phyloP scores from a whole-genome alignment of 2,888 invertebrate genomes.

The Sisyra terminalis region DNA sequence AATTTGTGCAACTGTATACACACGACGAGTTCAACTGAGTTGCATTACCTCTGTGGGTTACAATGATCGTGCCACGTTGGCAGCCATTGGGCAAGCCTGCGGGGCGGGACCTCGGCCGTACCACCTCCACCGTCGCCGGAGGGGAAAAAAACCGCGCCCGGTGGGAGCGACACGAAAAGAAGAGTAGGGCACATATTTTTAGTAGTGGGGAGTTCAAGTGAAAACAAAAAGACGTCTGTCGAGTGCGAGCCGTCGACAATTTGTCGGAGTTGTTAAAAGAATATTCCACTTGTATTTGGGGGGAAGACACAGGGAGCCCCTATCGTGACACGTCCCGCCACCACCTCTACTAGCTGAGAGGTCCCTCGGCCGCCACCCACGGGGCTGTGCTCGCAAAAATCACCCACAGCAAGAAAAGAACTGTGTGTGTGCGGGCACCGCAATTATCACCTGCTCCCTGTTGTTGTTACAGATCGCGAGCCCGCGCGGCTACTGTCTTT shows the following conservation, averaged over 20 bases:
- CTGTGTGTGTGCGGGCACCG: constrained; percentile 23
- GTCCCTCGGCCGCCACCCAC: constrained; percentile 41
- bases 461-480: constrained; percentile 14
- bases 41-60: constrained; percentile 19
- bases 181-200: constrained; percentile 29
- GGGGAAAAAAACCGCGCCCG: constrained; percentile 29
- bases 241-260: not conserved
- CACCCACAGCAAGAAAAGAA: constrained; percentile 30
- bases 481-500: constrained; percentile 11
- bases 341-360: constrained; percentile 19
- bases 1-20: constrained; percentile 23
- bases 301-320: constrained; percentile 15
- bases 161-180: constrained; percentile 25
- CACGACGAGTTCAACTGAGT: constrained; percentile 3
- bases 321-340: constrained; percentile 10
- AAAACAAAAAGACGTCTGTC: not conserved
- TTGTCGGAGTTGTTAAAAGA: constrained; percentile 20
- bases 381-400: constrained; percentile 33
- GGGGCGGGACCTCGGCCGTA: constrained; percentile 29
- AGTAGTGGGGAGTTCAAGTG: constrained; percentile 22
- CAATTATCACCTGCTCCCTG: constrained; percentile 29
- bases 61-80: constrained; percentile 20
- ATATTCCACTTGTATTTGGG: constrained; percentile 13
- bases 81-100: constrained; percentile 27
- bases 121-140: constrained; percentile 24